Conservation (phyloP, 2,113 vertebrate species). For the Vulpes ferrilata region DNA sequence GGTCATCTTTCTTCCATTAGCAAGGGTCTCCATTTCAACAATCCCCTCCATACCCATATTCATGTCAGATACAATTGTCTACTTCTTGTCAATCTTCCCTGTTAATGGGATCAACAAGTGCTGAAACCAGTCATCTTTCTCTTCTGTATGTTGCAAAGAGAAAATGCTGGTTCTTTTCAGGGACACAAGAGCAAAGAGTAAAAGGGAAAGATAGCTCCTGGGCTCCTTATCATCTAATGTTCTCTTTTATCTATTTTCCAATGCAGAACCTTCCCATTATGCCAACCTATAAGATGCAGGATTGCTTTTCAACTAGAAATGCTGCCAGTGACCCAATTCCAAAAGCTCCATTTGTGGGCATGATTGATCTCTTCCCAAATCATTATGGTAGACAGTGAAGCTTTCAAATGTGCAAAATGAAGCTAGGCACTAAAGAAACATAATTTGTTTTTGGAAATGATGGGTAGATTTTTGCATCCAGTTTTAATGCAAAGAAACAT, state of each 20-base stretch:
- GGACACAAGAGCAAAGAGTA: not conserved
- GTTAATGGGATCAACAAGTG: constrained; percentile 72
- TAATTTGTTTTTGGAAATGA: not conserved
- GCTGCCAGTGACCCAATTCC: not conserved
- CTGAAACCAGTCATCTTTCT: constrained; percentile 71
- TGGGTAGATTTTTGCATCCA: not conserved
- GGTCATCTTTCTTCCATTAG: constrained; percentile 85
- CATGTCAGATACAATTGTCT: constrained; percentile 82
- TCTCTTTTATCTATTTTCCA: constrained; percentile 63
- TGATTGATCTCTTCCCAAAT: not conserved
- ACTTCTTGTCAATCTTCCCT: constrained; percentile 79
- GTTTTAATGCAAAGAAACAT: not conserved
- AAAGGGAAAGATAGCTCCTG: not conserved
- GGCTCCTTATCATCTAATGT: not conserved
- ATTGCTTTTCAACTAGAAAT: constrained; percentile 6
- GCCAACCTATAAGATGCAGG: not conserved
- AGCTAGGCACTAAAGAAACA: not conserved
- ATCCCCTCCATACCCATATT: constrained; percentile 78
- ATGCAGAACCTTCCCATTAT: not conserved
- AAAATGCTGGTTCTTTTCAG: constrained; percentile 62
- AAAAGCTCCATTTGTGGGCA: not conserved
- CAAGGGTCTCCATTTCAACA: constrained; percentile 78
- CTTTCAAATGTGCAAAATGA: not conserved
- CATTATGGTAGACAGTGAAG: not conserved
- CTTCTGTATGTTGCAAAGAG: constrained; percentile 56